Conservation (phyloP, 2,113 vertebrate species). For the Panthera tigris region DNA sequence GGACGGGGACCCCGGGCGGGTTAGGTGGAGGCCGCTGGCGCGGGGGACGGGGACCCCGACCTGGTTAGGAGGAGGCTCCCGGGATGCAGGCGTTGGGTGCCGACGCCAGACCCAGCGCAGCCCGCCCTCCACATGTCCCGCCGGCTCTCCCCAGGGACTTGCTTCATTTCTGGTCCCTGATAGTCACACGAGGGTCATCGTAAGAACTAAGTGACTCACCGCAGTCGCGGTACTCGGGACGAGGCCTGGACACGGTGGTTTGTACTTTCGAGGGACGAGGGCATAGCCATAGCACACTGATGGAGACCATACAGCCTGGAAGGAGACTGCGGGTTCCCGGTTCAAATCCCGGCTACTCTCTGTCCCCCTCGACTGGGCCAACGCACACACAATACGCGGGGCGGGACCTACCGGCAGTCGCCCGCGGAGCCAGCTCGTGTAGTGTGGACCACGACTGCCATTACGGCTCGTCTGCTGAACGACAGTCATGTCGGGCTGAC, state of each 20-base stretch:
- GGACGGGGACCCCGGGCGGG: rapidly evolving
- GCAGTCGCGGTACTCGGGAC: no score
- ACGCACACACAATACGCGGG: rapidly evolving
- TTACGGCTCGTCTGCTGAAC: no score
- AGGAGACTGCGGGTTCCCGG: rapidly evolving
- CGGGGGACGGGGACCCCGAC: no score
- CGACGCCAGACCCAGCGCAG: neutral
- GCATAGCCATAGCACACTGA: neutral
- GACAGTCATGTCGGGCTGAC: neutral
- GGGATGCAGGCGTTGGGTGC: rapidly evolving
- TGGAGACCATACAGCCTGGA: neutral
- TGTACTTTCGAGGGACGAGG: no score
- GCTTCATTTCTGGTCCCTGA: neutral
- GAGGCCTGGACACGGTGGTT: no score
- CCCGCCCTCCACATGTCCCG: rapidly evolving
- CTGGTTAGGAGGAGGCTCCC: no score
- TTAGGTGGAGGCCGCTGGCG: no score
- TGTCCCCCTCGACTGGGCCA: neutral
- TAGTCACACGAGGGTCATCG: neutral
- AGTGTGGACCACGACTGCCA: no score
- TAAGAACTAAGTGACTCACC: neutral
- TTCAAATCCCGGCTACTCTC: neutral
- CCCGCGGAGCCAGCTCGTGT: neutral
- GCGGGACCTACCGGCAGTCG: neutral
- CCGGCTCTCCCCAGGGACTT: neutral